Percentiles rank a stretch among this genome's conserved stretches.
phyloP scores from a whole-genome alignment of 2,888 invertebrate genomes.

The Hetaerina titia region DNA sequence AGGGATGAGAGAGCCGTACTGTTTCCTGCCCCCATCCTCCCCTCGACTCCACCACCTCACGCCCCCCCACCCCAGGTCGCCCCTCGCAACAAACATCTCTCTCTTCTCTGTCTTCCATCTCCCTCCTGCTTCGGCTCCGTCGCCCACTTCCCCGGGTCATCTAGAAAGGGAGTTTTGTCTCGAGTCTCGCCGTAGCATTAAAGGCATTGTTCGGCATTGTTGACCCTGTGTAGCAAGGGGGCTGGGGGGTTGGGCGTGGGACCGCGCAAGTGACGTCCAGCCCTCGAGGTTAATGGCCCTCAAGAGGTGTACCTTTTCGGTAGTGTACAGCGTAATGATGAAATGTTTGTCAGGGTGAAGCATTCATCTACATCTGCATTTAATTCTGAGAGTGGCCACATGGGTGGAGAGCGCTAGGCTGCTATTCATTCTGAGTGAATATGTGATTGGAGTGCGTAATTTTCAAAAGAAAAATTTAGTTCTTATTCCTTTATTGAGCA shows the following conservation, averaged over 20 bases:
- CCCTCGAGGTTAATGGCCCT: neutral
- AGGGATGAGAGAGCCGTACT: too few species aligned
- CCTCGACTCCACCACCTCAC: neutral
- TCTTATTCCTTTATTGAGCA: too few species aligned
- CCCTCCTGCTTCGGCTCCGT: neutral
- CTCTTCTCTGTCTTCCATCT: neutral
- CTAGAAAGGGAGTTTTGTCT: neutral
- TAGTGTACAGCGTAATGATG: too few species aligned
- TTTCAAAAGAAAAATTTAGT: too few species aligned
- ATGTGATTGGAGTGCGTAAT: too few species aligned
- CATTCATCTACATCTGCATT: too few species aligned
- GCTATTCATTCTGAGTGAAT: too few species aligned
- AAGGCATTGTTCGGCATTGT: neutral
- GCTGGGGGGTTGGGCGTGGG: neutral
- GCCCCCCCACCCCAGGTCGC: neutral
- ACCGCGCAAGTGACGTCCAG: too few species aligned
- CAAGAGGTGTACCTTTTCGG: neutral
- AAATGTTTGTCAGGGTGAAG: too few species aligned
- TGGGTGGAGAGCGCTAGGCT: too few species aligned
- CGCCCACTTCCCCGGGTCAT: neutral
- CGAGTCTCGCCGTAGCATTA: neutral
- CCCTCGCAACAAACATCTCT: neutral
- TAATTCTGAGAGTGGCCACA: too few species aligned
- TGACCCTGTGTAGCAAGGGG: neutral
- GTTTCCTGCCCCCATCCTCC: neutral